Base-by-base conservation (phyloP, 2,888 invertebrate species). In the Seira ritae region DNA sequence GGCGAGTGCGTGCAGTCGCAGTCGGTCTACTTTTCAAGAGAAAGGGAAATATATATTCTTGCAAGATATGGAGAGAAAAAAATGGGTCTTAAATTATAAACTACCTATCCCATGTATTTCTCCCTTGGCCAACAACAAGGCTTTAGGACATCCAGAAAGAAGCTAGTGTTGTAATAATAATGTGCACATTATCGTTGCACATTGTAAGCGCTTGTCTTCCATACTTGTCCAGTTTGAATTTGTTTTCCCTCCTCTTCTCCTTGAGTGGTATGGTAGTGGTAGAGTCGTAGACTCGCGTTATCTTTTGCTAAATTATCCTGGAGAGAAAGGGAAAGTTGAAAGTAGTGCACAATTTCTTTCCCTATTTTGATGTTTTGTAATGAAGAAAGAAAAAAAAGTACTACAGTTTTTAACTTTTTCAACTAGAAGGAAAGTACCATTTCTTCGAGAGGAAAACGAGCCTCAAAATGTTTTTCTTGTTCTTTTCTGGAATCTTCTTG, bases 141-240 rank as follows among this genome's bases (percentile, higher is more conserved):
- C 62, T 8, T n/a, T 20, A 20, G 62, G 22, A 62, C n/a, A 62
- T 22, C n/a, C n/a, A n/a, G n/a, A n/a, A n/a, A 50, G 73, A 80
- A 62, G 69, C 73, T 80, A 67, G 74, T n/a, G n/a, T n/a, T n/a
- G n/a, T n/a, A n/a, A n/a, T 80, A 69, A 70, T 75, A 74, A 73
- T 80, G 62, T 62, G 80, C 50, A 73, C 80, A 80, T 67, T 76
- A 76, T 76, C 80, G 65, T 80, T 80, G 73, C 68, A 67, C 73
- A 71, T 80, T 74, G 62, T 70, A 62, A 55, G 17, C 6, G 17
- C 15, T 23, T 37, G 77, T 31, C 8, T 31, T 31, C 31, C 2
- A 8, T 31, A n/a, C n/a, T n/a, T n/a, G n/a, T 31, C 31, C 31
- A 31, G 8, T 8, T 31, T 31, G 31, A 31, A 31, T 31, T 31